Evolutionary conservation across 2,113 vertebrate species (phyloP), one percentile per base, ranked within the genome.

Genomic region (Oryzias celebensis): DNA sequence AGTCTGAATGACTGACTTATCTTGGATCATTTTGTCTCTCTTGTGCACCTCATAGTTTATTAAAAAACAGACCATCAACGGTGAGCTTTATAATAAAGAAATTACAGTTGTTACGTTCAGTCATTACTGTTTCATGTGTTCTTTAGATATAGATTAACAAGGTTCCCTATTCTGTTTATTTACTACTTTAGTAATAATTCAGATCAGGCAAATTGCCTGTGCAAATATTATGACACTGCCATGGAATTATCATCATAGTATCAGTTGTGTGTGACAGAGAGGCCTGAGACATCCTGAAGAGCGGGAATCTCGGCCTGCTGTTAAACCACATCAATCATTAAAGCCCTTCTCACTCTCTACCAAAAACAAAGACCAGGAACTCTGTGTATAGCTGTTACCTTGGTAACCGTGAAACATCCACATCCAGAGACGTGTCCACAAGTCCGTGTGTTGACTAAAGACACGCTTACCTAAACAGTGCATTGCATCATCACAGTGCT

Each of bases 401-500:
- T 41, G 65, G 65, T 41, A 68, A 42, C 77, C 23, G 50, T 59
- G 60, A 67, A 61, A 73, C 67, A 73, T 63, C 65, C 80, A 81
- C 75, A 42, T 83, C 65, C 49, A 52, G 7, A 54, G 65, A 51
- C 73, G 65, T 72, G 65, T 68, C 51, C 23, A 52, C 61, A 48
- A 14, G 17, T 68, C 58, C 63, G 55, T 46, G 48, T 65, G 45
- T 67, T 80, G 41, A 68, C 60, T 54, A 14, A 64, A 22, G 26
- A 23, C 48, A 13, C 70, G 67, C 68, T 77, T 80, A 24, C 36
- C 48, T 24, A 44, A 58, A 56, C 23, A 20, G 23, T 60, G 47
- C 62, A 26, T 80, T 76, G 66, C 77, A 75, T 84, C 77, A 76
- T 59, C 50, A 52, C 66, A 58, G 75, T 60, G 68, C 45, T 75